Evolutionary conservation across 2,113 vertebrate genomes (phyloP).

Genomic region (Podarcis muralis): DNA sequence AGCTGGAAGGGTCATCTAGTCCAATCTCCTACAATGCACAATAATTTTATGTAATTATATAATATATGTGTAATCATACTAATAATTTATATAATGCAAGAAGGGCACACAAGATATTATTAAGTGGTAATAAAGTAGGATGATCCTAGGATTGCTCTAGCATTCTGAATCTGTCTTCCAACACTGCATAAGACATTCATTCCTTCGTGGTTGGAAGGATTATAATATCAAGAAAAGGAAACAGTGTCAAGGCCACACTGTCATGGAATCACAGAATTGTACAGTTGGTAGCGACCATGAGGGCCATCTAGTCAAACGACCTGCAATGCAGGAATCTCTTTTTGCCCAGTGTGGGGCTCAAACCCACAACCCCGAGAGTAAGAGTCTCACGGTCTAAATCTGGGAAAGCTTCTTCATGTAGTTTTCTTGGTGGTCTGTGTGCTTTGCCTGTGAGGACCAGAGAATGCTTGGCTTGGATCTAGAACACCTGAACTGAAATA

Average conservation of each 20-base stretch:
- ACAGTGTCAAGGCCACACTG: background rate
- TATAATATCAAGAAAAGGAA: background rate
- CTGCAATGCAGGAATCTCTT: no score
- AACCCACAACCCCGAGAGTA: no score
- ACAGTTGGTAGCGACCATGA: no score
- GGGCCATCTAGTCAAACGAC: no score
- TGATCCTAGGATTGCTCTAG: background rate
- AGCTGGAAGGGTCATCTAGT: no score
- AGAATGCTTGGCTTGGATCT: background rate
- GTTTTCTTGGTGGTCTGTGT: background rate
- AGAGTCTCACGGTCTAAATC: no score
- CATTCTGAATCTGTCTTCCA: background rate
- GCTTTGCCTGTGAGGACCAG: background rate
- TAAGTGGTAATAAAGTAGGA: no score
- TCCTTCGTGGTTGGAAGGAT: background rate
- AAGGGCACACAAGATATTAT: background rate
- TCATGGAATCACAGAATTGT: no score
- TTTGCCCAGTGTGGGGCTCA: no score
- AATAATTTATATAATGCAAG: background rate
- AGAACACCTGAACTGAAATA: background rate
- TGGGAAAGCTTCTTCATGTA: background rate
- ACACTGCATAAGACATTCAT: background rate
- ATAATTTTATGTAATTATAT: background rate
- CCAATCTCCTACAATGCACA: no score
- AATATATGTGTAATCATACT: background rate